These are phyloP conservation scores for Trichonephila clavipes DNA, from an alignment of 1,140 invertebrate genomes.

Conservation along the genomic window DNA sequence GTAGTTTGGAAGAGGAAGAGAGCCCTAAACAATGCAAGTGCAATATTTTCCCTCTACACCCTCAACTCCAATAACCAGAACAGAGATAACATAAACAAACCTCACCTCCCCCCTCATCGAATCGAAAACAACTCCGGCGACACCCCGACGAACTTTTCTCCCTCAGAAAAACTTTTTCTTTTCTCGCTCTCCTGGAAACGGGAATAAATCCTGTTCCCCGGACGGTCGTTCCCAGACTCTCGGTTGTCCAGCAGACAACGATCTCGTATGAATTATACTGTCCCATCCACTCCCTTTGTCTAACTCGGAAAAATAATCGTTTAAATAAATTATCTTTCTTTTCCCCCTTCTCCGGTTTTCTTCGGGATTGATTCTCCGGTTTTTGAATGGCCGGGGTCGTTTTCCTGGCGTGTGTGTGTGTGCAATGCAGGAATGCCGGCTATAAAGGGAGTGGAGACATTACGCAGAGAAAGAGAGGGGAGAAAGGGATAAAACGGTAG, in stretches of 20 bases:
- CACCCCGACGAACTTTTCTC: neutral
- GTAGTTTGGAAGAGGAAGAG: neutral
- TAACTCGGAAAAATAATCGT: conserved; percentile 27
- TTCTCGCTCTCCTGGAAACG: neutral
- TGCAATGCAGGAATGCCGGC: neutral
- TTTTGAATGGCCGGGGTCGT: neutral
- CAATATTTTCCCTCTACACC: neutral
- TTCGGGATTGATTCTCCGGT: neutral
- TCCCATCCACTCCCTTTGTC: conserved; percentile 26
- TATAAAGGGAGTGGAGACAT: neutral
- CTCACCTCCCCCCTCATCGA: neutral
- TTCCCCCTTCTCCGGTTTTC: neutral
- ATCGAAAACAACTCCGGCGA: conserved; percentile 17
- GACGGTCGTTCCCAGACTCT: neutral
- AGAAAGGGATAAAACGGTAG: neutral
- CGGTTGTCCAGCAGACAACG: neutral
- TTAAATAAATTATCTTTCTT: conserved; percentile 24
- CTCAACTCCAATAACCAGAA: neutral
- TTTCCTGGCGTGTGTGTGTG: neutral
- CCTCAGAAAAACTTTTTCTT: neutral
- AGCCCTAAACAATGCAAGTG: neutral
- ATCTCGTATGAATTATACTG: conserved; percentile 17
- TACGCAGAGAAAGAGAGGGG: neutral
- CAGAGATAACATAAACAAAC: conserved; percentile 25
- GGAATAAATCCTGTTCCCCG: conserved; percentile 29